Evolutionary conservation across 2,113 vertebrate genomes (phyloP), one percentile per base, ranked within the genome.

Genomic region (Zosterops japonicus): DNA sequence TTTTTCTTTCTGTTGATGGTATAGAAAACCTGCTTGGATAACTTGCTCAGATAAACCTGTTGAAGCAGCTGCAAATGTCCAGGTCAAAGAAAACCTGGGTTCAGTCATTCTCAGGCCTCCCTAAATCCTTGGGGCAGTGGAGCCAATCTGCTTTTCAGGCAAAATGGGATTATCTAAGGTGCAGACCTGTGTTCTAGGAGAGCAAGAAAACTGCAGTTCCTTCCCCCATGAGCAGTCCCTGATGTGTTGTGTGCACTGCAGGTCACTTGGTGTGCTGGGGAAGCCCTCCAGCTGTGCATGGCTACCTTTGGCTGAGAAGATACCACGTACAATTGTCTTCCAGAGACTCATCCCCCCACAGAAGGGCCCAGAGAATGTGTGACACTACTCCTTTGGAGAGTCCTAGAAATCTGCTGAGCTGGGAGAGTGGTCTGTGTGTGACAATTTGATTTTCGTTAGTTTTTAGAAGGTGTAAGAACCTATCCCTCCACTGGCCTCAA

Each of bases 281-380:
- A 68, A 16, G 11, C 7, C 9, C 22, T 39, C 52, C 74, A 78
- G 17, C 27, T 9, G 19, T 4, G 2, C 29, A 6, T 12, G 8
- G 18, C 42, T 49, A 3, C 11, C 1, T 79, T 46, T 76, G 56
- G 3, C 52, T 59, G 11, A 36, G 61, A 79, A 20, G 6, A 3
- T 8, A 28, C 13, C 0, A 0, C 0, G 0, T 49, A 18, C 10
- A 64, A 2, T 21, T 47, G 7, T 57, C 25, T 49, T 36, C 46
- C 49, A 39, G 25, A 0, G 3, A 53, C 18, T 53, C 19, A 44
- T 59, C 8, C 8, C 50, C 20, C 17, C 12, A 20, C 9, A 42
- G n/a, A 79, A 71, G 14, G 8, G 11, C 35, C 6, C 47, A 29
- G 52, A 68, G 78, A 56, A 50, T 9, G 11, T 47, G 8, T 49